phyloP scores from a whole-genome alignment of 2,113 vertebrate species.

The Abramis brama region DNA sequence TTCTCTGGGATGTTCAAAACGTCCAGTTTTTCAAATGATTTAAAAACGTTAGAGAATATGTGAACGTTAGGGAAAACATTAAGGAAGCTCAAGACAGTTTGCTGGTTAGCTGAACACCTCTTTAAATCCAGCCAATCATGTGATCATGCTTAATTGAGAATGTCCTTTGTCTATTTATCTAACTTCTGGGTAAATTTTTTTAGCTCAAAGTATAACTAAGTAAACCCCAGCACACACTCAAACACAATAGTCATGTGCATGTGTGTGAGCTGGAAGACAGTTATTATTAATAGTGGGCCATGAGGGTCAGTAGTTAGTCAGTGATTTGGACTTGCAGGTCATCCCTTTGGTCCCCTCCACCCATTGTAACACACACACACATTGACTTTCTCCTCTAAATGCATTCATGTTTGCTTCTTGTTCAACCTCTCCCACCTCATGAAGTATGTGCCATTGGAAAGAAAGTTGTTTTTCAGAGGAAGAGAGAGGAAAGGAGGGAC shows the following conservation, averaged over 20 bases:
- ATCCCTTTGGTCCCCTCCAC: conserved; percentile 13
- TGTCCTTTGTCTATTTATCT: neutral
- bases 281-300: conserved; percentile 60
- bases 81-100: too few species aligned
- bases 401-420: conserved; percentile 49
- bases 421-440: conserved; percentile 50
- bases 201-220: conserved; percentile 21
- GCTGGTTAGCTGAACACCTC: neutral
- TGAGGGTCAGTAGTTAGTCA: conserved; percentile 63
- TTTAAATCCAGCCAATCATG: neutral
- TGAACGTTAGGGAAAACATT: neutral
- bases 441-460: conserved; percentile 50
- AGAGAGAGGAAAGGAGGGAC: conserved; percentile 31
- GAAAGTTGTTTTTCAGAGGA: conserved; percentile 60
- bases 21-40: too few species aligned
- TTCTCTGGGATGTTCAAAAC: too few species aligned
- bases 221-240: conserved; percentile 47
- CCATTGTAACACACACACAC: conserved; percentile 12
- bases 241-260: conserved; percentile 47
- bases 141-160: neutral
- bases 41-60: too few species aligned
- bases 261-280: conserved; percentile 53
- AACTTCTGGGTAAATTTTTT: neutral
- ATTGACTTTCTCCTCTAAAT: conserved; percentile 25
- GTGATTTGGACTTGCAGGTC: conserved; percentile 15